A percentile compares a stretch with the other conserved stretches of the same genome.
These are phyloP conservation scores for Lerista edwardsae DNA, from an alignment of 2,797 vertebrate species.

Conservation along the genomic window DNA sequence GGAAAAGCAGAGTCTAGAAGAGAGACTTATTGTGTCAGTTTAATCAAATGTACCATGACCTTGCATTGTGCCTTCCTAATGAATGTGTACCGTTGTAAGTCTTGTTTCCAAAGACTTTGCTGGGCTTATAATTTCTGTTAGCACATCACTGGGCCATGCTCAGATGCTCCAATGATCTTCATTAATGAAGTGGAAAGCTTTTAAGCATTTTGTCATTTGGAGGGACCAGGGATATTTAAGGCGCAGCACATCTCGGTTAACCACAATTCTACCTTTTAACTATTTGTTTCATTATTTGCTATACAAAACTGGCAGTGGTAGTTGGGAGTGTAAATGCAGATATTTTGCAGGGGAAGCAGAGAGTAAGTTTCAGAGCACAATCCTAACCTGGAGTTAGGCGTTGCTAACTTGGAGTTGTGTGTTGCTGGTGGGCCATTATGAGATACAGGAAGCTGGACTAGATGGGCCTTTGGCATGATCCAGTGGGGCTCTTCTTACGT, in stretches of 20 bases:
- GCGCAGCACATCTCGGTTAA: background rate
- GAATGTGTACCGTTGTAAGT: background rate
- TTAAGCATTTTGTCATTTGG: conserved; percentile 37
- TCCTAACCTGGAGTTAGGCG: too few species aligned
- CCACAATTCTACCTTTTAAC: conserved; percentile 32
- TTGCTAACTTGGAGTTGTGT: too few species aligned
- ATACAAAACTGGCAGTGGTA: background rate
- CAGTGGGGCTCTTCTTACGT: too few species aligned
- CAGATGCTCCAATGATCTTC: conserved; percentile 39
- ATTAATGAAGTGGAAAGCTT: conserved; percentile 45
- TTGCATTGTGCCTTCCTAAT: conserved; percentile 27
- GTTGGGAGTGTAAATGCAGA: background rate
- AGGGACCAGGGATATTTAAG: conserved; percentile 11
- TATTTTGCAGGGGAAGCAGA: too few species aligned
- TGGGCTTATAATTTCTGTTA: conserved; percentile 11
- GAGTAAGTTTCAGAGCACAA: background rate
- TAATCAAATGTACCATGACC: conserved; percentile 16
- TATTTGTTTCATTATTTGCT: conserved; percentile 7
- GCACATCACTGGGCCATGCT: background rate
- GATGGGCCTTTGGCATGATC: too few species aligned
- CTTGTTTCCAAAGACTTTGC: conserved; percentile 18
- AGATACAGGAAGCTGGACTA: too few species aligned
- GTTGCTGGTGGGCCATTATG: too few species aligned
- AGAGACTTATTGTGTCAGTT: conserved; percentile 13
- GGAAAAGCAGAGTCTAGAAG: conserved; percentile 12